Conservation (phyloP, 2,888 invertebrate genomes). For the Anthrax anthrax region DNA sequence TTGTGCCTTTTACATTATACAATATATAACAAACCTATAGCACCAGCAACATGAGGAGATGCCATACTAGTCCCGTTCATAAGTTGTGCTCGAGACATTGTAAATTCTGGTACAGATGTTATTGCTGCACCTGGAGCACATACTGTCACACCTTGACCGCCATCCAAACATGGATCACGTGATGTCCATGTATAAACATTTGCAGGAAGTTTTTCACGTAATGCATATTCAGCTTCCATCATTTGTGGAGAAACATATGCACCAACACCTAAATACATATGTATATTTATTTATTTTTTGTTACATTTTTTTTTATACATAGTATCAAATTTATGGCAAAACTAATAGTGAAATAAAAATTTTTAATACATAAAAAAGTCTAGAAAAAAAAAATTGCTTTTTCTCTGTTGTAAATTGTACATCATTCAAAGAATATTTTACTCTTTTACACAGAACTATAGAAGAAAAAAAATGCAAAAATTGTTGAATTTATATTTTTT, state of each 20-base stretch:
- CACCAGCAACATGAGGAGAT: conserved; percentile 90
- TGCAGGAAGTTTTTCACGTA: conserved; percentile 66
- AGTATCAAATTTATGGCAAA: too few species aligned
- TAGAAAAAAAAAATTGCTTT: too few species aligned
- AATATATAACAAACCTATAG: conserved; percentile 49
- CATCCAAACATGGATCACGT: conserved; percentile 78
- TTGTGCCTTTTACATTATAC: too few species aligned
- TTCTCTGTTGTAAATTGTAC: too few species aligned
- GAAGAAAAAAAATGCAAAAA: too few species aligned
- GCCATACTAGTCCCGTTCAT: conserved; percentile 99
- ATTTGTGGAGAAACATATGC: conserved; percentile 96
- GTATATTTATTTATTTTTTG: background rate
- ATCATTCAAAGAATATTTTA: too few species aligned
- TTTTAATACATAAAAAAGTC: too few species aligned
- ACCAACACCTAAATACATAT: conserved; percentile 53
- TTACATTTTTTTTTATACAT: background rate
- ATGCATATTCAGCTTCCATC: conserved; percentile 91
- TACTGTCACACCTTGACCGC: conserved; percentile 73
- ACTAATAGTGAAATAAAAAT: too few species aligned
- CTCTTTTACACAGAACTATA: too few species aligned
- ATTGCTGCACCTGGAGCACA: conserved; percentile 94
- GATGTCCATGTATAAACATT: conserved; percentile 87
- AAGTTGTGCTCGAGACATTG: conserved; percentile 68
- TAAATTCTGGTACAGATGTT: conserved; percentile 83
- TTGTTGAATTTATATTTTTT: too few species aligned